Conservation (phyloP, 1,140 invertebrate species). For the Planococcus citri region DNA sequence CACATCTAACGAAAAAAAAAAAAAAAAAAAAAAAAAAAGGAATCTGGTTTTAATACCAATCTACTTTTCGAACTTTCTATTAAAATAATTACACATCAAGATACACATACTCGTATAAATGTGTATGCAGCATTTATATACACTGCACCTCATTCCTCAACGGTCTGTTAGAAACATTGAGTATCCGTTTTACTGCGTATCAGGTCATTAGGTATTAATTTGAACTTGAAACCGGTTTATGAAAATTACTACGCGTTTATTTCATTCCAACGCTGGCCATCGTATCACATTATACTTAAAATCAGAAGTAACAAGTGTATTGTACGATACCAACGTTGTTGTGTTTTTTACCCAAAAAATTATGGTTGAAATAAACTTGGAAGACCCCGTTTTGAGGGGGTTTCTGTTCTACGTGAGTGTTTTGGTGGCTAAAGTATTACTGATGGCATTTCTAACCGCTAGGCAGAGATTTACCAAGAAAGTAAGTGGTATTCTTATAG, state of each 20-base stretch:
- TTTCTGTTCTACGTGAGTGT: constrained; percentile 44
- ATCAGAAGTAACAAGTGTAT: background rate
- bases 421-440: constrained; percentile 44
- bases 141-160: background rate
- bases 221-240: constrained; percentile 2
- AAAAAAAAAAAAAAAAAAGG: too few relatives aligned
- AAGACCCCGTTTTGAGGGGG: constrained; percentile 36
- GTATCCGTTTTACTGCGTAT: background rate
- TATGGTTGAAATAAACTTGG: constrained; percentile 4
- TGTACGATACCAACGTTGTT: too few relatives aligned
- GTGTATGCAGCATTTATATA: too few relatives aligned
- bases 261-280: background rate
- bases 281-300: background rate
- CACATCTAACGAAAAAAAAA: background rate
- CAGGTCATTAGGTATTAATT: background rate
- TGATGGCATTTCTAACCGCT: constrained; percentile 42
- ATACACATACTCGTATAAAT: background rate
- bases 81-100: background rate
- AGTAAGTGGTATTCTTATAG: constrained; percentile 33
- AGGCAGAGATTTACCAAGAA: constrained; percentile 41
- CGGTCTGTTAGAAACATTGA: background rate
- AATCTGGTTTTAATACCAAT: background rate
- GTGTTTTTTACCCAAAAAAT: background rate
- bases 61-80: background rate
- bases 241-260: background rate